Conservation (phyloP, 2,797 vertebrate genomes). For the Cheirogaleus major region DNA sequence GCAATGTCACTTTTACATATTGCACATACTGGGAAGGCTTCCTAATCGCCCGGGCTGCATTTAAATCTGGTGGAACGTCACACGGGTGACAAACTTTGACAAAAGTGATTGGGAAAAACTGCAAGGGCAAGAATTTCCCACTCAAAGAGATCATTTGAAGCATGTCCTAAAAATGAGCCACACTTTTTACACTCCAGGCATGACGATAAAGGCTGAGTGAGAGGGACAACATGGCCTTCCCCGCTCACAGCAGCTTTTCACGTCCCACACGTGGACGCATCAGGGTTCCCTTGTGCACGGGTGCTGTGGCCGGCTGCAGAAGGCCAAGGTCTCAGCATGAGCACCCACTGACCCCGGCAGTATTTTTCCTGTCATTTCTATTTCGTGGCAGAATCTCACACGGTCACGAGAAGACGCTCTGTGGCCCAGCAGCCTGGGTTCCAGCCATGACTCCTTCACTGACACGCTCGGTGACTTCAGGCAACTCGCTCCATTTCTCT, state of each 20-base stretch:
- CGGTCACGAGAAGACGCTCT: accelerated
- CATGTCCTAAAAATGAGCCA: not conserved
- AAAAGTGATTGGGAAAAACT: not conserved
- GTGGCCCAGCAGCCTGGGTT: not conserved
- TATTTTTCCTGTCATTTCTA: not conserved
- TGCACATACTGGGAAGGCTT: not conserved
- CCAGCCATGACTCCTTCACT: not conserved
- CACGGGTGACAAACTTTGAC: not conserved
- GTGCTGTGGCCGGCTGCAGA: accelerated
- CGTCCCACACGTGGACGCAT: accelerated
- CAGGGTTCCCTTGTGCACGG: accelerated
- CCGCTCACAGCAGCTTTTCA: accelerated
- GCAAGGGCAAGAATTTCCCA: not conserved
- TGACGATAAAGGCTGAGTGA: accelerated
- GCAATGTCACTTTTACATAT: not conserved
- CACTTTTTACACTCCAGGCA: not conserved
- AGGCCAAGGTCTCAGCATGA: not conserved
- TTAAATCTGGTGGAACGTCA: not conserved
- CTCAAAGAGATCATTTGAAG: not conserved
- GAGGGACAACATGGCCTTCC: accelerated
- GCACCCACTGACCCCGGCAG: not conserved
- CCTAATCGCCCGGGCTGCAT: not conserved
- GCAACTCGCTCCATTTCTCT: not conserved
- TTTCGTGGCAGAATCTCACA: not conserved
- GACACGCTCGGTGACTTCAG: not conserved